Base-by-base conservation (phyloP, 2,888 invertebrate genomes). In the Cremastinae sp. region DNA sequence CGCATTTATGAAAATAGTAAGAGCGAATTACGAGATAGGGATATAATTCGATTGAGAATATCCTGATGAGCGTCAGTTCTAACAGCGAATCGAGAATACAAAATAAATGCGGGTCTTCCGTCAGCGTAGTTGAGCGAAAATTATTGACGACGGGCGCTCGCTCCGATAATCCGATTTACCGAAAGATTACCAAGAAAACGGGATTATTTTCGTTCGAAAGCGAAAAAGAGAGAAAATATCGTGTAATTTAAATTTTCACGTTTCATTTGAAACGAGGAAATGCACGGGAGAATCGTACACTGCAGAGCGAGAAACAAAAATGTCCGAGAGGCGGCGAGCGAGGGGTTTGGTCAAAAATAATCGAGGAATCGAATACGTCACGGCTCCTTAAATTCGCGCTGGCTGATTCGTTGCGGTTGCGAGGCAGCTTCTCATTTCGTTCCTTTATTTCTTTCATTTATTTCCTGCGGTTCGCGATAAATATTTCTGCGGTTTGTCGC, bases 341-440 rank as follows among this genome's bases (percentile, higher is more conserved):
- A 22, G 14, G 66, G 73, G 20, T 28, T 3, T 2, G 45, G 43
- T 79, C 80, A 83, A 83, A 81, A 81, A 81, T 78, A 80, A 78
- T 72, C 66, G 75, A 80, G 78, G 82, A 85, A 86, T 86, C 81
- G 81, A 80, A 82, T 86, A 79, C 80, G 86, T 84, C 82, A 84
- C 82, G 86, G 55, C 83, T 83, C 76, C 78, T 86, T 86, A 85
- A 81, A 81, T 84, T 83, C 78, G 84, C 80, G 79, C 82, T 82
- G 85, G 78, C 79, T 81, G 81, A 84, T 85, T 86, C 82, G 82
- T 80, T 83, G 84, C 80, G 86, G 85, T 86, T 83, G 79, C 82
- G 79, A 77, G 74, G 80, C 72, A 68, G 68, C 78, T 82, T 82
- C 78, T 28, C 28, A 28, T 28, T 28, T 28, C 28, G 2, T 5